A percentile compares a stretch with the other conserved stretches of the same genome.
phyloP scores from a whole-genome alignment of 2,113 vertebrate genomes.

The Pelecanoides urinatrix region DNA sequence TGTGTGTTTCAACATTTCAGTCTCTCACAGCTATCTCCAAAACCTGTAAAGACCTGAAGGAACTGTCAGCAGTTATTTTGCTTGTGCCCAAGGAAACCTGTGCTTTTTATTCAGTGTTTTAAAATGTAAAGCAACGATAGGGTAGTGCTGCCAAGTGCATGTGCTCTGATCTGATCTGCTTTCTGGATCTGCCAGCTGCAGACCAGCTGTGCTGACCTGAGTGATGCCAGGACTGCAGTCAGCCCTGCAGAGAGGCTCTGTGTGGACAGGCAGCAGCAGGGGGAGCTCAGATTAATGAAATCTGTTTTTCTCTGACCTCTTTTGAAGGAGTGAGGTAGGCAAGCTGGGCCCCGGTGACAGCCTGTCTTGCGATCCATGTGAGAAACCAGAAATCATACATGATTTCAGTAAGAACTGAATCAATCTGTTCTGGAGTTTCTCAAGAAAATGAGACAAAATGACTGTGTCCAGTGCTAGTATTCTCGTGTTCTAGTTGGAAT shows the following conservation, averaged over 20 bases:
- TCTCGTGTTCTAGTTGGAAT: background rate
- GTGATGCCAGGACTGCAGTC: background rate
- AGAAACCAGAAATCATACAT: background rate
- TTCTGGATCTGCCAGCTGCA: background rate
- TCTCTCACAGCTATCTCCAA: background rate
- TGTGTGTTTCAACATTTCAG: background rate
- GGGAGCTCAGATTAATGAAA: background rate
- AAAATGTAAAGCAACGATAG: background rate
- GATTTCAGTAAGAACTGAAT: background rate
- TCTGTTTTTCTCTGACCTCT: background rate
- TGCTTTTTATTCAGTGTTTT: background rate
- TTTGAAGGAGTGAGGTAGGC: background rate
- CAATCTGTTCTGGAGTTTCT: background rate
- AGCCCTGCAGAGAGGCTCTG: background rate
- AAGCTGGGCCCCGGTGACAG: background rate
- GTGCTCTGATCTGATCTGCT: background rate
- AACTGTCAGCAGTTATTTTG: background rate
- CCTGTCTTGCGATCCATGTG: background rate
- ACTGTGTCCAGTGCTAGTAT: background rate
- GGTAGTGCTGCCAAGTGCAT: background rate
- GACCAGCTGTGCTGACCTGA: background rate
- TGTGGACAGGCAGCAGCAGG: background rate
- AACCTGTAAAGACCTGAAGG: background rate
- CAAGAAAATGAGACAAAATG: background rate
- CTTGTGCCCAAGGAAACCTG: background rate